Conservation (phyloP, 2,888 invertebrate species). For the Drosophila algonquin region DNA sequence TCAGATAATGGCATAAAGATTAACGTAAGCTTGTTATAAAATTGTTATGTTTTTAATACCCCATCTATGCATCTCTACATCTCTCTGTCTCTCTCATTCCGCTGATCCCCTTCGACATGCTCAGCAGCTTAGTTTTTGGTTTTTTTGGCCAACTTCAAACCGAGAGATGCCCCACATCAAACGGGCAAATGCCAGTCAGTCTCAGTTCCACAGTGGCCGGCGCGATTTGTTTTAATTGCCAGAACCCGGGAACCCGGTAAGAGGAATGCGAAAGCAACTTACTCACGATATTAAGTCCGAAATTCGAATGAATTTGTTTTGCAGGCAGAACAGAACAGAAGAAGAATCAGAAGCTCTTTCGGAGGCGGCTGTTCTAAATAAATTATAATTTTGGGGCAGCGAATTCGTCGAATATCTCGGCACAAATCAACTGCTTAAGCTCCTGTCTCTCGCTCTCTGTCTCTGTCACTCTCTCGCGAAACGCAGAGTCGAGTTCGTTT, state of each 20-base stretch:
- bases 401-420: conserved; percentile 70
- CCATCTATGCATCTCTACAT: conserved; percentile 12
- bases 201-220: conserved; percentile 53
- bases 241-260: conserved; percentile 7
- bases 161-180: conserved; percentile 44
- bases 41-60: conserved; percentile 21
- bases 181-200: conserved; percentile 42
- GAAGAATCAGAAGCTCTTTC: conserved; percentile 65
- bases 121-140: conserved; percentile 26
- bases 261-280: conserved; percentile 56
- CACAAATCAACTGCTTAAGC: conserved; percentile 77
- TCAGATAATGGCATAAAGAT: conserved; percentile 50
- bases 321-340: conserved; percentile 37
- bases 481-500: conserved; percentile 56
- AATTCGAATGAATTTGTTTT: conserved; percentile 70
- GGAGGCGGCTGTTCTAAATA: conserved; percentile 66
- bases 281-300: conserved; percentile 67
- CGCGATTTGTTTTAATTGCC: conserved; percentile 68
- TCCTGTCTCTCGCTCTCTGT: conserved; percentile 28
- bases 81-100: conserved; percentile 1
- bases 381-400: conserved; percentile 70
- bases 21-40: conserved; percentile 60
- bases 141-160: conserved; percentile 41
- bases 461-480: conserved; percentile 32
- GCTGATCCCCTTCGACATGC: conserved; percentile 65